phyloP scores from a whole-genome alignment of 2,888 invertebrate species.

The Aleiodes testaceus region DNA sequence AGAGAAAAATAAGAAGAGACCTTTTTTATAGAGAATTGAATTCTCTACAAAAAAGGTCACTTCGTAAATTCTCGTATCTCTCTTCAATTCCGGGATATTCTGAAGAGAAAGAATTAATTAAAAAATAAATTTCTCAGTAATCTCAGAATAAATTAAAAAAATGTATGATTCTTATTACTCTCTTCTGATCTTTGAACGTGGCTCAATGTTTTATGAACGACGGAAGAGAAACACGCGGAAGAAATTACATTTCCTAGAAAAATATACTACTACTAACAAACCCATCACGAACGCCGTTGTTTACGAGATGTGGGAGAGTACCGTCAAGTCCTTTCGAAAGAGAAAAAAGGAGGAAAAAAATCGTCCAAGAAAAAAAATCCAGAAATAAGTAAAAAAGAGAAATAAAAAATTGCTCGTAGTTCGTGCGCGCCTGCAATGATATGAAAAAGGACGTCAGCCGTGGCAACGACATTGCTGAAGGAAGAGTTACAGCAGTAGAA shows the following conservation, averaged over 20 bases:
- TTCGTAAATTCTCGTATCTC: too few relatives aligned
- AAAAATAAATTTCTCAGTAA: not conserved
- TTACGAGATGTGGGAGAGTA: constrained; percentile 38
- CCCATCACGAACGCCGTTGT: constrained; percentile 36
- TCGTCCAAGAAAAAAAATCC: constrained; percentile 6
- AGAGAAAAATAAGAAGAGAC: too few relatives aligned
- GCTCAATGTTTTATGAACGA: constrained; percentile 44
- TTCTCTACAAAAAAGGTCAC: too few relatives aligned
- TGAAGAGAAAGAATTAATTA: too few relatives aligned
- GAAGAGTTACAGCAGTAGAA: constrained; percentile 6
- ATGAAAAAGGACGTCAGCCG: constrained; percentile 35
- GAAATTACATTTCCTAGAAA: constrained; percentile 44
- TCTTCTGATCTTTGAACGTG: constrained; percentile 35
- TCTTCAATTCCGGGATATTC: too few relatives aligned
- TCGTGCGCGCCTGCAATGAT: constrained; percentile 41
- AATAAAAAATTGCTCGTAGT: constrained; percentile 39
- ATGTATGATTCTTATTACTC: constrained; percentile 1
- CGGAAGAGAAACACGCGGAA: constrained; percentile 21
- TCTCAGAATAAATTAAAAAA: not conserved
- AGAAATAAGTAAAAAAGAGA: constrained; percentile 30
- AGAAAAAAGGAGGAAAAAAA: not conserved
- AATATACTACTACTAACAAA: constrained; percentile 41
- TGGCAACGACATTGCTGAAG: constrained; percentile 20
- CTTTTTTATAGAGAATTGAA: too few relatives aligned
- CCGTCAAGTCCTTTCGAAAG: constrained; percentile 17